Evolutionary conservation across 2,888 invertebrate species (phyloP).

Genomic region (Agrotis exclamationis): DNA sequence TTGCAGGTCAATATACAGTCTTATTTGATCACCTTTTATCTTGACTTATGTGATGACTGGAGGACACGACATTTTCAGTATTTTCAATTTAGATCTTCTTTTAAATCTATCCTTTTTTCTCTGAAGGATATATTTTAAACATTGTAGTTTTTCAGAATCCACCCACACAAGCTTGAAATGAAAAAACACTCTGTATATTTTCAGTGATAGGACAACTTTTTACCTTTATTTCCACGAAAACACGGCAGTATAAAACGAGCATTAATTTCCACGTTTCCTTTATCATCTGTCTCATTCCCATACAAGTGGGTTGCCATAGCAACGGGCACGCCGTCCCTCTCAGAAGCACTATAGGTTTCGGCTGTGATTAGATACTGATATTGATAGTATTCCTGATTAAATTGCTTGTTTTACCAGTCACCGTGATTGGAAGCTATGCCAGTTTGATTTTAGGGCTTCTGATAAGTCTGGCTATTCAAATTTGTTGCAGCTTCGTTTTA

Average conservation of each 20-base stretch:
- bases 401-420: slow-evolving; percentile 30
- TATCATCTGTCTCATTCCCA: slow-evolving; percentile 39
- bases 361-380: slow-evolving; percentile 52
- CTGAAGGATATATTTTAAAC: background rate
- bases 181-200: background rate
- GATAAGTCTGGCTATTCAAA: slow-evolving; percentile 11
- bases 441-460: slow-evolving; percentile 35
- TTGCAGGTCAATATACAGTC: background rate
- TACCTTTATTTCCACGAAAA: slow-evolving; percentile 5
- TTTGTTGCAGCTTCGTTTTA: background rate
- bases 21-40: background rate
- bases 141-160: background rate
- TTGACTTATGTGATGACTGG: no score
- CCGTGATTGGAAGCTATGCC: slow-evolving; percentile 27
- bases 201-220: slow-evolving; percentile 17
- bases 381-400: slow-evolving; percentile 41
- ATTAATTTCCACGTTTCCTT: slow-evolving; percentile 24
- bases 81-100: background rate
- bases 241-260: slow-evolving; percentile 18
- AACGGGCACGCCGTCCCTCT: slow-evolving; percentile 38
- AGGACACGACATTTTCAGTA: background rate
- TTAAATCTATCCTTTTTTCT: background rate
- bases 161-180: background rate
- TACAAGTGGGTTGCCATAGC: slow-evolving; percentile 36
- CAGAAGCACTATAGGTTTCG: slow-evolving; percentile 55